Conservation (phyloP, 2,113 vertebrate species). For the Hippopotamus amphibius region DNA sequence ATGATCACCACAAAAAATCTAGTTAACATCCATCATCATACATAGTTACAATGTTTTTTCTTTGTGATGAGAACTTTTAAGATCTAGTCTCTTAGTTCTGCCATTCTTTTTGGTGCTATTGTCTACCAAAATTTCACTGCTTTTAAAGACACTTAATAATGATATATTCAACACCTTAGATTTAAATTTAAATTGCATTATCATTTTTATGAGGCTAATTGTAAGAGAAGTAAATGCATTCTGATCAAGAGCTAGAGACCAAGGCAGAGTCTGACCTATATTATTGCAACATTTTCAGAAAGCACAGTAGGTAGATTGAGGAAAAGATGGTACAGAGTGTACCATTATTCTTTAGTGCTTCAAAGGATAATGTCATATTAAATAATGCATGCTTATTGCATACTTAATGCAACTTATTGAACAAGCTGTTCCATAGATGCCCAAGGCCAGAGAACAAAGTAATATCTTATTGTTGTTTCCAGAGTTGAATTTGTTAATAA, state of each 20-base stretch:
- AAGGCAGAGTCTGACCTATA: not conserved
- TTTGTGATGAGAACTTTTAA: not conserved
- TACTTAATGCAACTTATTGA: conserved; percentile 10
- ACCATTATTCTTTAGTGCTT: not conserved
- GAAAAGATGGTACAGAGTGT: not conserved
- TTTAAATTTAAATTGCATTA: not conserved
- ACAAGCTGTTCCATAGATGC: not conserved
- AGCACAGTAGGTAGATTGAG: not conserved
- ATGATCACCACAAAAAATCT: not conserved
- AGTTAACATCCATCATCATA: not conserved
- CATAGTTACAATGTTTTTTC: not conserved
- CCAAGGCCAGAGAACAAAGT: conserved; percentile 19
- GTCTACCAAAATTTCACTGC: not conserved
- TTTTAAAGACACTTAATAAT: conserved; percentile 26
- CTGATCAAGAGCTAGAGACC: not conserved
- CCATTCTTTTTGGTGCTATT: not conserved
- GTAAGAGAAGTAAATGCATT: conserved; percentile 44
- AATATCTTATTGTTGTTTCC: not conserved
- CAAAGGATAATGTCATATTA: conserved; percentile 50
- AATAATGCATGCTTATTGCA: conserved; percentile 52
- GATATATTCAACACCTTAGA: not conserved
- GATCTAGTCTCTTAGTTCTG: not conserved
- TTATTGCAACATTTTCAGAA: not conserved
- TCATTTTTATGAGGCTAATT: conserved; percentile 48
- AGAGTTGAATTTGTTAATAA: conserved; percentile 38